These are phyloP conservation scores for Calyptommatus sinebrachiatus DNA, from an alignment of 2,113 vertebrate genomes.

Conservation along the genomic window DNA sequence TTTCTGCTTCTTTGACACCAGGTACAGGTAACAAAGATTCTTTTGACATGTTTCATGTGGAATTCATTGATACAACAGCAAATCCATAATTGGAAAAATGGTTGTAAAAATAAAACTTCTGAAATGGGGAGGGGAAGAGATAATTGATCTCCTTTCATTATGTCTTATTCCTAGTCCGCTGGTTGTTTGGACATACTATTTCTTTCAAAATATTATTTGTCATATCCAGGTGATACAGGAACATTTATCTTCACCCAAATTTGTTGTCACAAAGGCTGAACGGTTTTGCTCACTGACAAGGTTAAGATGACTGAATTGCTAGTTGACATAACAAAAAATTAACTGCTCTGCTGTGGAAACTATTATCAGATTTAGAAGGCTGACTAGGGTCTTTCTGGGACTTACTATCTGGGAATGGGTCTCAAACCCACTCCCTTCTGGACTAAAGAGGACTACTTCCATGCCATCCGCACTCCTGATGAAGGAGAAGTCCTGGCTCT, in stretches of 20 bases:
- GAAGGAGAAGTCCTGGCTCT: no score
- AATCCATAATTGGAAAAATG: background rate
- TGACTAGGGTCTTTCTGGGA: background rate
- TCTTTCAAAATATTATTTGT: background rate
- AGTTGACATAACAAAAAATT: background rate
- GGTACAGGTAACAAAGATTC: no score
- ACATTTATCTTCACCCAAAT: background rate
- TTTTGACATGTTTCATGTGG: background rate
- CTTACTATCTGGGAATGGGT: no score
- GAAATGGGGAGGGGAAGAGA: background rate
- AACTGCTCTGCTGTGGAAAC: no score
- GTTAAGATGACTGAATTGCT: no score
- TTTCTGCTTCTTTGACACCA: background rate
- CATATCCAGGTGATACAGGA: background rate
- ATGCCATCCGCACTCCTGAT: no score
- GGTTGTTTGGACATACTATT: background rate
- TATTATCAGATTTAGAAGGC: background rate
- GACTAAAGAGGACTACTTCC: background rate
- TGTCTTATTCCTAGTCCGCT: background rate
- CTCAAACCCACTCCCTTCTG: background rate
- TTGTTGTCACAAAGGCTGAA: background rate
- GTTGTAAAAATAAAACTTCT: background rate
- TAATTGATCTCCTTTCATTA: background rate
- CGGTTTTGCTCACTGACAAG: background rate
- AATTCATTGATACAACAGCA: background rate